phyloP scores from a whole-genome alignment of 2,797 vertebrate genomes.

The Falco rusticolus region DNA sequence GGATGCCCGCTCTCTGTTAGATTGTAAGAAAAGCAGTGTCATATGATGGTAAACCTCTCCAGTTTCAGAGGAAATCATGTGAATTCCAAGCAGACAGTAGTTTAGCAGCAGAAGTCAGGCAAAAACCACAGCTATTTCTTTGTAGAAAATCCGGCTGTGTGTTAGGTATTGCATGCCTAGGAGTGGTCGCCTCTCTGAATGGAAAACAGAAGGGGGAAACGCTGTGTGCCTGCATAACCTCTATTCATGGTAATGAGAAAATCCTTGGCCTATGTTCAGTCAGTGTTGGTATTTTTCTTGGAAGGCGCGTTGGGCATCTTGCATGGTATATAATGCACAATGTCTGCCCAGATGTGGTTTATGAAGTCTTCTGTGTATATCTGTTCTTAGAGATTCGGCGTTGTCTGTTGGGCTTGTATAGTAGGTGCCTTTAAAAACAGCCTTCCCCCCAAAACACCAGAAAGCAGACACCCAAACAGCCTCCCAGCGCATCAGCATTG shows the following conservation, averaged over 20 bases:
- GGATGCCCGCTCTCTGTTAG: conserved; percentile 55
- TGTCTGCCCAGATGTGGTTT: background rate
- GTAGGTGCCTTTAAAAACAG: background rate
- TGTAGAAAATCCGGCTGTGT: conserved; percentile 65
- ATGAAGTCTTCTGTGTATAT: background rate
- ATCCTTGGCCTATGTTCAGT: conserved; percentile 58
- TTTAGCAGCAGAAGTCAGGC: conserved; percentile 56
- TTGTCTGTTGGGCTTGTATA: background rate
- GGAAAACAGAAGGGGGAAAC: conserved; percentile 55
- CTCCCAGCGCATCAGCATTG: background rate
- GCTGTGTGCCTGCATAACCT: conserved; percentile 44
- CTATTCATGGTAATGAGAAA: conserved; percentile 51
- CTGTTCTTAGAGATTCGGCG: conserved; percentile 13
- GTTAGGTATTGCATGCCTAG: conserved; percentile 43
- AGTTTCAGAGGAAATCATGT: conserved; percentile 69
- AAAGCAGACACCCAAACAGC: background rate
- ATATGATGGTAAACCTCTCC: conserved; percentile 66
- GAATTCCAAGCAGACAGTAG: conserved; percentile 65
- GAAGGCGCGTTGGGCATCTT: conserved; percentile 4
- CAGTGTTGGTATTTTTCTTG: conserved; percentile 53
- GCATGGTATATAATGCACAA: background rate
- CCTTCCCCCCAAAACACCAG: background rate
- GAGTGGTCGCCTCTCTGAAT: conserved; percentile 60
- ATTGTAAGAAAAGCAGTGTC: conserved; percentile 53
- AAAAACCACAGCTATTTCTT: conserved; percentile 72